Base-by-base conservation (phyloP, 2,888 invertebrate species). In the Drosophila atroscutellata region DNA sequence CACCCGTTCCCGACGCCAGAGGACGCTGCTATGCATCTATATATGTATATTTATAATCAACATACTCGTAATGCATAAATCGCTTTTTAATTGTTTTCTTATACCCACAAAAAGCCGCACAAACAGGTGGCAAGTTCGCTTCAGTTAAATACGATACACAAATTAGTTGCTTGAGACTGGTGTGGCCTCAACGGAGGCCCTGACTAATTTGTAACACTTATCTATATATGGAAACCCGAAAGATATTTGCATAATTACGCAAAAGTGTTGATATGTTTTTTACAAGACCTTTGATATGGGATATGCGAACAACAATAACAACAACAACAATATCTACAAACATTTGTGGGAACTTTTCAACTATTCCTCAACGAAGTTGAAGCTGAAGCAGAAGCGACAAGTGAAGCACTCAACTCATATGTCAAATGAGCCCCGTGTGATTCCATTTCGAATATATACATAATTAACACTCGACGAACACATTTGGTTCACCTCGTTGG, bases 81-180 rank as follows among this genome's bases (percentile, higher is more conserved):
- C 87, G 86, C 87, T 87, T 70, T 86, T 87, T 89, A 89, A 89
- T 89, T 89, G 77, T 59, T 61, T 75, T 58, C 62, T 59, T 70
- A 52, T 68, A 54, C 55, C 45, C n/a, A 6, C 4, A 11, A 24
- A 20, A 24, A 65, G 45, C n/a, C 18, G 51, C 15, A 24, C 55
- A 70, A 68, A 61, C 84, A 81, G 72, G 71, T 75, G 75, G 63
- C 69, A 71, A 62, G 66, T 45, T 55, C 15, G 54, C 52, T 70
- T 61, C 42, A 83, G 73, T 73, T 68, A 57, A 77, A 73, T 80
- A 63, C 67, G 56, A 70, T 65, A 81, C 73, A 62, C 72, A 85
- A 82, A 84, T 76, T 77, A 57, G 66, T 68, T 71, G 56, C 60
- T 63, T 42, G 60, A 45, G 45, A 45, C 24, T 45, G 45, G 13